Percentiles rank a stretch among this genome's conserved stretches.
These are phyloP conservation scores for Steatocranus sp. DNA, from an alignment of 2,797 vertebrate genomes.

Conservation along the genomic window DNA sequence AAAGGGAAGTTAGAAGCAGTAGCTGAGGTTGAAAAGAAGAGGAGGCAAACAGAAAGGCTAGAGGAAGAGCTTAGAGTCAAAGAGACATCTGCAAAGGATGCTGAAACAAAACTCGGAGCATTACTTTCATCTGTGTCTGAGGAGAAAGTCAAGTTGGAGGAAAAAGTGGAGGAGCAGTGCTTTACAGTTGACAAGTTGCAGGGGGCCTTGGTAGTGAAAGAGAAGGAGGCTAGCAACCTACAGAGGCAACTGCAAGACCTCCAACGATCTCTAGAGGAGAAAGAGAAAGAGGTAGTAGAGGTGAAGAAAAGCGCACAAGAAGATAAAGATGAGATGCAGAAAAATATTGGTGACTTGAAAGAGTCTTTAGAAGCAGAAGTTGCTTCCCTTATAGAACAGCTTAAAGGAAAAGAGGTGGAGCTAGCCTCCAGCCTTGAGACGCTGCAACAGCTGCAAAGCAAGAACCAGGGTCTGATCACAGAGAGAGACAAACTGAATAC, in stretches of 20 bases:
- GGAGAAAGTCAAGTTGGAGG: constrained; percentile 66
- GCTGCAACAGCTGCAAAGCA: constrained; percentile 73
- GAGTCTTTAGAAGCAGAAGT: constrained; percentile 69
- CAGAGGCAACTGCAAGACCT: constrained; percentile 77
- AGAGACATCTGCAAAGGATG: constrained; percentile 67
- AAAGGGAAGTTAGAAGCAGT: constrained; percentile 70
- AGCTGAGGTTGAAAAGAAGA: constrained; percentile 66
- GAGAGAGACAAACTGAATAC: constrained; percentile 74
- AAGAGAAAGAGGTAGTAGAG: constrained; percentile 70
- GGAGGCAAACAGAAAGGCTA: constrained; percentile 68
- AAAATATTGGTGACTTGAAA: constrained; percentile 35
- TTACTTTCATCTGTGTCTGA: constrained; percentile 58
- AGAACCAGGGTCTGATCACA: constrained; percentile 65
- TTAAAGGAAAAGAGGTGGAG: constrained; percentile 71
- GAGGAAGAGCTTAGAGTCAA: constrained; percentile 75
- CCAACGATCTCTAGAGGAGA: constrained; percentile 69
- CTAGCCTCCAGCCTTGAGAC: constrained; percentile 71
- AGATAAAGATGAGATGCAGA: constrained; percentile 55
- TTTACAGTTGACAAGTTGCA: constrained; percentile 68
- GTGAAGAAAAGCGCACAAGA: constrained; percentile 41
- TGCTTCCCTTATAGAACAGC: constrained; percentile 63
- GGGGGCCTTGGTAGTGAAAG: constrained; percentile 69
- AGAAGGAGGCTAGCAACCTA: constrained; percentile 76
- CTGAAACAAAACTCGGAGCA: constrained; percentile 60
- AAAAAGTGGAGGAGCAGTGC: constrained; percentile 62